phyloP scores from a whole-genome alignment of 92 coral and sea anemone genomes.

The Montipora capitata region DNA sequence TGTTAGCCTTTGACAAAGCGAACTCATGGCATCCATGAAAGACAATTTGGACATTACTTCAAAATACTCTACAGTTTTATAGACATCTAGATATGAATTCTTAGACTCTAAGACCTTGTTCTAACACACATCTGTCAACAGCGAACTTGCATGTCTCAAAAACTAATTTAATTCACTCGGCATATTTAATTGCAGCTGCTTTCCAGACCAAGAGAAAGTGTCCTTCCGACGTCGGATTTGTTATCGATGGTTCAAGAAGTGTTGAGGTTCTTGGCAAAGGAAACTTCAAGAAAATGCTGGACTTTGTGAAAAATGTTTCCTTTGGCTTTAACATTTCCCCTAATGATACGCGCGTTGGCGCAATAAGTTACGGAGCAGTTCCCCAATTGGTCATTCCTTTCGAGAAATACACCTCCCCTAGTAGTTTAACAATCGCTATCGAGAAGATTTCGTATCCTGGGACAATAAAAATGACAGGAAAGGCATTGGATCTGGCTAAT shows the following conservation, averaged over 20 bases:
- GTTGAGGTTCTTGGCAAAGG: conserved; percentile 85
- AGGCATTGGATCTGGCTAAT: conserved; percentile 68
- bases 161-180: conserved; percentile 44
- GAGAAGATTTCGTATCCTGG: conserved; percentile 73
- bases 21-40: too few species aligned
- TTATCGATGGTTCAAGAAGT: conserved; percentile 90
- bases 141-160: neutral
- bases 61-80: neutral
- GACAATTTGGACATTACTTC: too few species aligned
- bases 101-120: neutral
- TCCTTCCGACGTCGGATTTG: conserved; percentile 85
- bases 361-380: conserved; percentile 69
- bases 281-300: conserved; percentile 83
- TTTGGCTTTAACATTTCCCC: conserved; percentile 74
- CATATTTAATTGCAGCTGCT: conserved; percentile 54
- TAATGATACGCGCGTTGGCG: conserved; percentile 77
- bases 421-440: conserved; percentile 46
- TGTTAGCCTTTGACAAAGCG: too few species aligned
- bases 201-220: conserved; percentile 64
- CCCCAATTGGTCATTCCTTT: conserved; percentile 70
- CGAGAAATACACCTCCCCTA: conserved; percentile 19
- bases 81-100: neutral
- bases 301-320: conserved; percentile 87
- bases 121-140: neutral
- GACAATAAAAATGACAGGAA: conserved; percentile 72